phyloP scores from a whole-genome alignment of 2,888 invertebrate genomes.

The Polydrusus tereticollis region DNA sequence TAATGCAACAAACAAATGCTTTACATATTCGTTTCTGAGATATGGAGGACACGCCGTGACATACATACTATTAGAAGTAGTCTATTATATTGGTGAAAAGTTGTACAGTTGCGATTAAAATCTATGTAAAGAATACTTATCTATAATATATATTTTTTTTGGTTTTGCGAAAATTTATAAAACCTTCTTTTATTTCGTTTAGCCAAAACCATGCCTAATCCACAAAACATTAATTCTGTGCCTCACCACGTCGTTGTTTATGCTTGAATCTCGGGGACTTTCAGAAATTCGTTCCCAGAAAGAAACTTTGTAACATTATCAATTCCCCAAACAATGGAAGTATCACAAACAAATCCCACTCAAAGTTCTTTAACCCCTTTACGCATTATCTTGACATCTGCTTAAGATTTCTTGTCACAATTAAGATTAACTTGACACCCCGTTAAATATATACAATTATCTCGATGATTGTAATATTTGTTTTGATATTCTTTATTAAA shows the following conservation, averaged over 20 bases:
- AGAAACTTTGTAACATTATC: background rate
- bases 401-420: background rate
- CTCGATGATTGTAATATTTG: too few species aligned
- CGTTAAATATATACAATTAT: background rate
- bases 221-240: too few species aligned
- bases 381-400: background rate
- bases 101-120: too few species aligned
- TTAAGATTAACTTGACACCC: background rate
- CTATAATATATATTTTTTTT: too few species aligned
- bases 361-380: background rate
- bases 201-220: too few species aligned
- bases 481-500: background rate
- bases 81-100: too few species aligned
- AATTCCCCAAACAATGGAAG: background rate
- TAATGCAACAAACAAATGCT: background rate
- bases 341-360: background rate
- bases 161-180: too few species aligned
- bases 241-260: background rate
- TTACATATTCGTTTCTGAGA: background rate
- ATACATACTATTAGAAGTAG: background rate
- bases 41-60: slow-evolving; percentile 5
- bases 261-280: background rate
- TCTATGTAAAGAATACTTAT: too few species aligned
- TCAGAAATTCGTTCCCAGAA: background rate
- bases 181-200: too few species aligned